Conservation (phyloP, 2,888 invertebrate genomes). For the Drosophila fulvimacula region DNA sequence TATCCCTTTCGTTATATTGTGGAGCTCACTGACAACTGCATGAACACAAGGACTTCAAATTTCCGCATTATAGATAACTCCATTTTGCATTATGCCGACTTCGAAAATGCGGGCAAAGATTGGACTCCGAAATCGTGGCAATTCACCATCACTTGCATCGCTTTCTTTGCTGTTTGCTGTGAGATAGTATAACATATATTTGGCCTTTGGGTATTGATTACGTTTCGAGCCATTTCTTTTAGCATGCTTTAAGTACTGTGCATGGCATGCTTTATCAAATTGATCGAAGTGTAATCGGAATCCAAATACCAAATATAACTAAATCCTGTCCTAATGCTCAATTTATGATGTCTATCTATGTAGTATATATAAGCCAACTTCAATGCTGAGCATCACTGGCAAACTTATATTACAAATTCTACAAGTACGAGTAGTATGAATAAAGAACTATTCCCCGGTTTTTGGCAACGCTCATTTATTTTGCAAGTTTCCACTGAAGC, state of each 20-base stretch:
- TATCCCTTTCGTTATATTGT: conserved; percentile 32
- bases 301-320: not conserved
- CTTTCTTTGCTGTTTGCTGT: not conserved
- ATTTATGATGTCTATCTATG: not conserved
- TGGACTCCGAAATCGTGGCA: not conserved
- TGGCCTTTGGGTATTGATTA: not conserved
- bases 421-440: not conserved
- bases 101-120: accelerated
- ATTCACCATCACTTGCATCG: not conserved
- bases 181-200: no score
- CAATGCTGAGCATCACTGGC: not conserved
- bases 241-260: not conserved
- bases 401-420: not conserved
- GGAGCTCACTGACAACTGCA: conserved; percentile 24
- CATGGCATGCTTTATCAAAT: not conserved
- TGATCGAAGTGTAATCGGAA: not conserved
- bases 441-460: not conserved
- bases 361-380: no score
- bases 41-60: not conserved
- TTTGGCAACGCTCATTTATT: conserved; percentile 23
- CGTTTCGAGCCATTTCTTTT: not conserved
- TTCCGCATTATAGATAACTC: conserved; percentile 8
- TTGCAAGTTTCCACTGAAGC: not conserved
- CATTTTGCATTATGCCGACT: conserved; percentile 28
- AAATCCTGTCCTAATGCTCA: no score